Base-by-base conservation (phyloP, 1,140 invertebrate species). In the Latrodectus geometricus region DNA sequence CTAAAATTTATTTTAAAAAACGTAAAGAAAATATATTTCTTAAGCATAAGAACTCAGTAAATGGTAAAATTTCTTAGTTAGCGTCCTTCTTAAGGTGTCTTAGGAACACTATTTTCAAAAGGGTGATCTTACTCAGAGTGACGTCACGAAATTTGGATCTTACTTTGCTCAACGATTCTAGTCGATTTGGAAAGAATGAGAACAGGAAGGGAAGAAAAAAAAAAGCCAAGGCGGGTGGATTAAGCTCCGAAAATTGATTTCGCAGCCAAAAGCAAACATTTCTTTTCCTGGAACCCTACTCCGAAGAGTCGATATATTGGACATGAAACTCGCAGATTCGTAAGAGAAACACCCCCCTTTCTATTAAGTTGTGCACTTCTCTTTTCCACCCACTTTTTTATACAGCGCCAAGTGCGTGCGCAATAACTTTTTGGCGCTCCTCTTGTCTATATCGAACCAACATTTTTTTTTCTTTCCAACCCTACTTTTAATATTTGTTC, bases 181-280 rank as follows among this genome's bases (percentile, higher is more conserved):
- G n/a, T n/a, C n/a, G n/a, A n/a, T n/a, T n/a, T n/a, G n/a, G n/a
- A n/a, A 15, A 15, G 65, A 66, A 35, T 52, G 73, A 50, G 14
- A 54, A 75, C 5, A 50, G 17, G 14, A 14, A 49, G 17, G 21
- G 17, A n/a, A 50, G 17, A n/a, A 5, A 0, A 14, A 66, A 48
- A 66, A 66, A 78, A 4, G 68, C 35, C 78, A 70, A 80, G 66
- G 78, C 68, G 20, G 78, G 68, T 68, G 78, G 78, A 80, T 80
- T 80, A 80, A 80, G 78, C 68, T 50, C 20, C 68, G 35, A 68
- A 80, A 80, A 80, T 70, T 80, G 68, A 68, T 70, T 80, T 76
- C 52, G 49, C 35, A 48, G 35, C 61, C 68, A 35, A 80, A 80
- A 80, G 78, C 78, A 80, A 80, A 72, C 78, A 80, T n/a, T 73